phyloP scores from a whole-genome alignment of 2,797 vertebrate genomes.

The Muscicapa comitata region DNA sequence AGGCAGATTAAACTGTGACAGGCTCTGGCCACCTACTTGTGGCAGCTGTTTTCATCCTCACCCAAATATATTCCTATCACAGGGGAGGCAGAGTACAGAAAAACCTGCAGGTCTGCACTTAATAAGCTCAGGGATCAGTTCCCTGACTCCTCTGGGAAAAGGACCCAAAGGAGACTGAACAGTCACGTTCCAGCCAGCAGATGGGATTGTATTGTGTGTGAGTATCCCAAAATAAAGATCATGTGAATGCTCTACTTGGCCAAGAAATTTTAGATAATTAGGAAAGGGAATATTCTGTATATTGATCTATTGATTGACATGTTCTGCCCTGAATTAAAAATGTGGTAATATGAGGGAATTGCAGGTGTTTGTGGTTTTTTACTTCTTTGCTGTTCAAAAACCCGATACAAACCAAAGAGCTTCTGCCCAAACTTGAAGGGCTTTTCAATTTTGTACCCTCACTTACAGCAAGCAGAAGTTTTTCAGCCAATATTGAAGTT shows the following conservation, averaged over 20 bases:
- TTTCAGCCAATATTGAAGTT: background rate
- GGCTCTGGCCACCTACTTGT: background rate
- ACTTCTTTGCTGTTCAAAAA: background rate
- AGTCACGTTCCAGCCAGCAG: background rate
- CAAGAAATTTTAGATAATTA: background rate
- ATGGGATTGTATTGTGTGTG: background rate
- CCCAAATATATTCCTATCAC: background rate
- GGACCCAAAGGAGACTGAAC: background rate
- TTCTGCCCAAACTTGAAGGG: background rate
- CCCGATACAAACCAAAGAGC: background rate
- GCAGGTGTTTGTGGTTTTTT: background rate
- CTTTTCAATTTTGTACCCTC: background rate
- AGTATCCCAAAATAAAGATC: background rate
- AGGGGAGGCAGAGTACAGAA: background rate
- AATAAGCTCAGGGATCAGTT: background rate
- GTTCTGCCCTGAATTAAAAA: background rate
- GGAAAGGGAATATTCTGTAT: background rate
- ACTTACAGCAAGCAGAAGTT: background rate
- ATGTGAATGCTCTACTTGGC: background rate
- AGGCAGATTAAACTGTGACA: background rate
- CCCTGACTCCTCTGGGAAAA: background rate
- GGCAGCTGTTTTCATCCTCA: background rate
- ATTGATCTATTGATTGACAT: background rate
- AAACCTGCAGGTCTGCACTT: background rate
- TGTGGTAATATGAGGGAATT: background rate